Evolutionary conservation across 2,113 vertebrate species (phyloP), one percentile per base, ranked within the genome.

Genomic region (Malurus alboscapulatus): DNA sequence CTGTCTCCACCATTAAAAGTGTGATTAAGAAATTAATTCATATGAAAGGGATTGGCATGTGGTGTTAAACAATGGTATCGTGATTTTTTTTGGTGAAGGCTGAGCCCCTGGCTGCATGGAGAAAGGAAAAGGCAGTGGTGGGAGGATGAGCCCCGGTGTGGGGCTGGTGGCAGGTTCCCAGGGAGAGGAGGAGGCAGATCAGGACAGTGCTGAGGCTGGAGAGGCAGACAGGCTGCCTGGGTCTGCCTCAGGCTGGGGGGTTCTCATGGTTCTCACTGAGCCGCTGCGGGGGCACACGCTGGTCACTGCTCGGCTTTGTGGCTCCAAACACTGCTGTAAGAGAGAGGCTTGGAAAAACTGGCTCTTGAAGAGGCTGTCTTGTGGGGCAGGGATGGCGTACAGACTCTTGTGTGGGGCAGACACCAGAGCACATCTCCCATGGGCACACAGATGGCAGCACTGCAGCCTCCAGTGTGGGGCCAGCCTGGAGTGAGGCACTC

Each of bases 21-120:
- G 94, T 95, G 96, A 98, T 97, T 97, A 97, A 97, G 95, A 95
- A 96, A 97, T 97, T 97, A 98, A 97, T 97, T 98, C 95, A 95
- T 96, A 94, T 96, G 93, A 86, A 97, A 89, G 92, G 93, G 93
- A 92, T 73, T 95, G 96, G 97, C 96, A 95, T 92, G 93, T 44
- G 12, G 86, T 82, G 96, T 95, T 94, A 89, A 95, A 97, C 95
- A 96, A 91, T 83, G 80, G 84, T 84, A 27, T 71, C 71, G 95
- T 9, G 17, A 54, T 59, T 62, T 80, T 74, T 90, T 72, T 50
- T 36, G 84, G 84, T 88, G 72, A 81, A 94, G 71, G 90, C 24
- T 34, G 80, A 67, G n/a, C 10, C n/a, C 12, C 30, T 22, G 53
- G 61, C 73, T 67, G 40, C 1, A 1, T 16, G 26, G 61, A 76